These are phyloP conservation scores for Meghimatium bilineatum DNA, from an alignment of 2,888 invertebrate species.

Conservation along the genomic window DNA sequence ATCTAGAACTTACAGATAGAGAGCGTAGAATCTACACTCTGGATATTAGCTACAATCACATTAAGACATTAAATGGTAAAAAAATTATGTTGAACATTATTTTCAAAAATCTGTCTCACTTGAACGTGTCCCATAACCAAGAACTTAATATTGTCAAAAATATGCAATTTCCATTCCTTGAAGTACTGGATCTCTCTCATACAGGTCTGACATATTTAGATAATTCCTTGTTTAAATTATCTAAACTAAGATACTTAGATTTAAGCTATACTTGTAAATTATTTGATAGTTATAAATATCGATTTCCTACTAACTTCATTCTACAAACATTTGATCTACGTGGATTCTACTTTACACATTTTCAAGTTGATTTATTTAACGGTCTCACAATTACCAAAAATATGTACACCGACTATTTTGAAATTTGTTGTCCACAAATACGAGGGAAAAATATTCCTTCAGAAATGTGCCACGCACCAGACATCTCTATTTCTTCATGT, in stretches of 20 bases:
- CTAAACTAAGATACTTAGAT: background rate
- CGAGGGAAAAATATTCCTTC: background rate
- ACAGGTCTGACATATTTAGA: background rate
- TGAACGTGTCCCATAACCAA: slow-evolving; percentile 9
- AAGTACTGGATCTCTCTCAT: slow-evolving; percentile 26
- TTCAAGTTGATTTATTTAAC: slow-evolving; percentile 5
- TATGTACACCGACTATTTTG: slow-evolving; percentile 1
- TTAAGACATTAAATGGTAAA: background rate
- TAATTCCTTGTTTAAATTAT: background rate
- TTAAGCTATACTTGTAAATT: background rate
- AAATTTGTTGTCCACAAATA: background rate
- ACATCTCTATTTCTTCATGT: slow-evolving; percentile 58
- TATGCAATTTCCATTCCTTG: background rate
- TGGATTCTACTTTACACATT: background rate
- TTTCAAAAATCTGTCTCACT: background rate
- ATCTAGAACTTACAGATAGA: no score
- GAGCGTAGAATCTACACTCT: background rate
- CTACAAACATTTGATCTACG: slow-evolving; percentile 22
- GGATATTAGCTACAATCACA: slow-evolving; percentile 13
- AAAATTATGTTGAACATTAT: no score
- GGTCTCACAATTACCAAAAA: background rate
- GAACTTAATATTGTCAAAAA: background rate
- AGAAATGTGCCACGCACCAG: slow-evolving; percentile 45
- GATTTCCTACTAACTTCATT: background rate
- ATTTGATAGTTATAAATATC: no score